Conservation (phyloP, 2,113 vertebrate species). For the Silurus asotus region DNA sequence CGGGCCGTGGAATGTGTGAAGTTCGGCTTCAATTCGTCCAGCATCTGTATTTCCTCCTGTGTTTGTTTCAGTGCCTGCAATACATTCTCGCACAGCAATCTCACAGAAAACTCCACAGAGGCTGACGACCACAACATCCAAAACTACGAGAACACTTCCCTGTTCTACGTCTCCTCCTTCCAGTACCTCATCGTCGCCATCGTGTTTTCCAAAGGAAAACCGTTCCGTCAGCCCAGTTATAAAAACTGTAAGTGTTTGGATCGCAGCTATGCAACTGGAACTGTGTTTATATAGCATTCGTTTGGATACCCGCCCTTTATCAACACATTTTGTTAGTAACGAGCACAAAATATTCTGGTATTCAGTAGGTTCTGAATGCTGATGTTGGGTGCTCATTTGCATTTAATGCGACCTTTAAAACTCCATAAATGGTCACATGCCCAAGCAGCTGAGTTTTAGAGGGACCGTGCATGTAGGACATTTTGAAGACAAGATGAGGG, state of each 20-base stretch:
- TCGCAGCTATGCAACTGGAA: not conserved
- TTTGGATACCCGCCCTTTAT: not conserved
- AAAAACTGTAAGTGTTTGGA: slow-evolving; percentile 83
- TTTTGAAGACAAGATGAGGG: not conserved
- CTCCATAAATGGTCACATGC: not conserved
- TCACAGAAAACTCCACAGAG: slow-evolving; percentile 71
- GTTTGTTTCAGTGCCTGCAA: slow-evolving; percentile 78
- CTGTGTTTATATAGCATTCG: not conserved
- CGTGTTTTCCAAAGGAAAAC: slow-evolving; percentile 97
- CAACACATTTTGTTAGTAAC: not conserved
- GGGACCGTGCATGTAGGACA: too few relatives aligned
- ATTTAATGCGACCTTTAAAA: not conserved
- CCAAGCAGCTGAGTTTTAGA: not conserved
- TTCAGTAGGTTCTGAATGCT: not conserved
- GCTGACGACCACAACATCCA: slow-evolving; percentile 82
- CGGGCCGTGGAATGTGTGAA: not conserved
- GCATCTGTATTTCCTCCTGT: slow-evolving; percentile 8
- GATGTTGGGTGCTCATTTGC: not conserved
- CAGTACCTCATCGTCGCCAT: slow-evolving; percentile 96
- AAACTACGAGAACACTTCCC: slow-evolving; percentile 94
- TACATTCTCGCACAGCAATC: slow-evolving; percentile 60
- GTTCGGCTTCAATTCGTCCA: not conserved
- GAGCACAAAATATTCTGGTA: not conserved
- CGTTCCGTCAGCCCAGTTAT: slow-evolving; percentile 95
- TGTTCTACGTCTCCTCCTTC: slow-evolving; percentile 95